Percentiles rank a stretch among this genome's conserved stretches.
Conservation (phyloP, 1,140 invertebrate species). For the Leptopilina boulardi region DNA sequence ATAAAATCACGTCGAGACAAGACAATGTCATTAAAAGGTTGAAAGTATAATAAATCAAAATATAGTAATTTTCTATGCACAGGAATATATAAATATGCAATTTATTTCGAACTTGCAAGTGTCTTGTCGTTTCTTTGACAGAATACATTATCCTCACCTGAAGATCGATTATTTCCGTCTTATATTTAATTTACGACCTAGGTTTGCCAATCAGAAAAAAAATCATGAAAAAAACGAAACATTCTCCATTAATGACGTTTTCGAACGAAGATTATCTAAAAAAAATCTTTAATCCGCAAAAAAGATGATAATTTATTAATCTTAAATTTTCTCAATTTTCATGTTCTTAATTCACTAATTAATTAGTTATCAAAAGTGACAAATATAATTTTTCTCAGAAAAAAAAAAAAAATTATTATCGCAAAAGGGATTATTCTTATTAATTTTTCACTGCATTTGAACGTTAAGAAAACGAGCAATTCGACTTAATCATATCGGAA, state of each 20-base stretch:
- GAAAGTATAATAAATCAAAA: background rate
- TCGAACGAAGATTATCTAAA: too few species aligned
- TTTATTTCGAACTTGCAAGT: background rate
- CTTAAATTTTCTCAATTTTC: too few species aligned
- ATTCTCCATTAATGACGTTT: background rate
- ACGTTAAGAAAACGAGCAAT: background rate
- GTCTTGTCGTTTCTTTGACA: background rate
- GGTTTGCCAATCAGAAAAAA: background rate
- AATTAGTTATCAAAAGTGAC: too few species aligned
- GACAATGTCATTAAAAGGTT: background rate
- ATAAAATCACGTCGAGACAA: background rate
- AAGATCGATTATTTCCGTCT: conserved; percentile 27
- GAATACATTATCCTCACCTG: conserved; percentile 13
- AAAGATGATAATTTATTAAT: too few species aligned
- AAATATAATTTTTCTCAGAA: too few species aligned
- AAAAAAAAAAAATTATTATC: too few species aligned
- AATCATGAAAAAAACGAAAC: background rate
- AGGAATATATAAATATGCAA: background rate
- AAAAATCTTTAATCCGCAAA: too few species aligned
- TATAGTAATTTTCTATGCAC: background rate
- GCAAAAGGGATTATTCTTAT: too few species aligned
- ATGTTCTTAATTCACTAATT: too few species aligned
- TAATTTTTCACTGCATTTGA: too few species aligned
- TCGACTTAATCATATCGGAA: background rate
- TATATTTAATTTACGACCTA: background rate